A percentile compares a stretch with the other conserved stretches of the same genome.
Evolutionary conservation across 2,888 invertebrate genomes (phyloP).

Genomic region (Endomychus coccineus): DNA sequence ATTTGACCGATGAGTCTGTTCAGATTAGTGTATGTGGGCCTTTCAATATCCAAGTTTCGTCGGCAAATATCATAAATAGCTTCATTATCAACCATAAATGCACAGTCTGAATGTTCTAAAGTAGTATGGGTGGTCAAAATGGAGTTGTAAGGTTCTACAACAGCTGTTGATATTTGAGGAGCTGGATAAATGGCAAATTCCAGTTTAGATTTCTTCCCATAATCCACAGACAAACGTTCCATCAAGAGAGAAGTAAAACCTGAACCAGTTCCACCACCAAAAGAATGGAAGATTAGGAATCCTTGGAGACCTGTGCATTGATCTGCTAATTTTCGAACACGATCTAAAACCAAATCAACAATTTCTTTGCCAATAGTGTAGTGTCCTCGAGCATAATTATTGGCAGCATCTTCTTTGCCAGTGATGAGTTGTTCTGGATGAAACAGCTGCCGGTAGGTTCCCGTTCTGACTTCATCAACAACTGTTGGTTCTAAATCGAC

Average conservation of each 20-base stretch:
- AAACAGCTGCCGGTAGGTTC: slow-evolving; percentile 92
- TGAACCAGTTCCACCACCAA: slow-evolving; percentile 89
- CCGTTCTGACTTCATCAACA: slow-evolving; percentile 88
- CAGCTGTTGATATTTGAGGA: slow-evolving; percentile 81
- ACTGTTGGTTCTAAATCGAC: slow-evolving; percentile 96
- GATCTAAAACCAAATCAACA: slow-evolving; percentile 80
- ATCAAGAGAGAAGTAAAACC: slow-evolving; percentile 95
- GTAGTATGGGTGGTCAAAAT: slow-evolving; percentile 95
- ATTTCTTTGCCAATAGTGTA: slow-evolving; percentile 96
- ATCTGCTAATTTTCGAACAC: slow-evolving; percentile 52
- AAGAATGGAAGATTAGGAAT: slow-evolving; percentile 93
- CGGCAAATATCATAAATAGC: slow-evolving; percentile 90
- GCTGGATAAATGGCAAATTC: slow-evolving; percentile 97
- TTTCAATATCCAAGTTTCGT: slow-evolving; percentile 89
- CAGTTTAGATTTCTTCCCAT: slow-evolving; percentile 92
- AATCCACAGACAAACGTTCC: slow-evolving; percentile 93
- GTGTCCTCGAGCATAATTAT: slow-evolving; percentile 96
- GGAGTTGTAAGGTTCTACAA: slow-evolving; percentile 97
- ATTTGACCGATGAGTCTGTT: slow-evolving; percentile 94
- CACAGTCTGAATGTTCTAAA: slow-evolving; percentile 90
- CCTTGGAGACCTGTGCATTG: slow-evolving; percentile 90
- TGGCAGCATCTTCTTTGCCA: slow-evolving; percentile 96
- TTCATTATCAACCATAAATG: slow-evolving; percentile 92
- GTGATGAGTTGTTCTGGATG: slow-evolving; percentile 96
- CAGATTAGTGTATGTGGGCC: slow-evolving; percentile 94